Percentiles rank a stretch among this genome's conserved stretches.
These are phyloP conservation scores for Sitobion miscanthi DNA, from an alignment of 1,140 invertebrate genomes.

Conservation along the genomic window DNA sequence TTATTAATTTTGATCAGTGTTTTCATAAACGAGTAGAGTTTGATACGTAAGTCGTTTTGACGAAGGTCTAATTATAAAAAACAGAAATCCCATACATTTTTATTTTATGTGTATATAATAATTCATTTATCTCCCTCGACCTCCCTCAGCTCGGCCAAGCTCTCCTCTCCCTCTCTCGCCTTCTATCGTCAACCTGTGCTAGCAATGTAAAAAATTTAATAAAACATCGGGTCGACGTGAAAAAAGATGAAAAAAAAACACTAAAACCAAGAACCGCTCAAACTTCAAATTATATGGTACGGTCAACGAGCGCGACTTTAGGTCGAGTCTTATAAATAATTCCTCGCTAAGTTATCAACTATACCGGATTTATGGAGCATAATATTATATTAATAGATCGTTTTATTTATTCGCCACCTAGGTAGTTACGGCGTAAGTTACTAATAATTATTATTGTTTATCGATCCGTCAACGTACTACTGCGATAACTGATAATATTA, in stretches of 20 bases:
- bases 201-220: not conserved
- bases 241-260: not conserved
- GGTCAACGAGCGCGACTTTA: not conserved
- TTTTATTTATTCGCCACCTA: not conserved
- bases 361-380: not conserved
- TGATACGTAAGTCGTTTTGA: not conserved
- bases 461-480: not conserved
- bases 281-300: not conserved
- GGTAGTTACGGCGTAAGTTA: not conserved
- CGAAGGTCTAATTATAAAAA: not conserved
- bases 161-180: not conserved
- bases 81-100: not conserved
- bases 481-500: not conserved
- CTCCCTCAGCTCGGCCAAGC: not conserved
- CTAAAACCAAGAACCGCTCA: not conserved
- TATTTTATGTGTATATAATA: not conserved
- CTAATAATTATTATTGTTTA: not conserved
- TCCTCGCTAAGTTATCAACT: not conserved
- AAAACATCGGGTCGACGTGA: not conserved
- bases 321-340: conserved; percentile 1
- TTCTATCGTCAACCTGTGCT: too few relatives aligned
- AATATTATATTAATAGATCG: not conserved
- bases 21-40: not conserved
- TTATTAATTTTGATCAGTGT: not conserved
- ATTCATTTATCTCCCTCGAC: not conserved